These are phyloP conservation scores for Hemiprocne comata DNA, from an alignment of 2,113 vertebrate genomes.

Conservation along the genomic window DNA sequence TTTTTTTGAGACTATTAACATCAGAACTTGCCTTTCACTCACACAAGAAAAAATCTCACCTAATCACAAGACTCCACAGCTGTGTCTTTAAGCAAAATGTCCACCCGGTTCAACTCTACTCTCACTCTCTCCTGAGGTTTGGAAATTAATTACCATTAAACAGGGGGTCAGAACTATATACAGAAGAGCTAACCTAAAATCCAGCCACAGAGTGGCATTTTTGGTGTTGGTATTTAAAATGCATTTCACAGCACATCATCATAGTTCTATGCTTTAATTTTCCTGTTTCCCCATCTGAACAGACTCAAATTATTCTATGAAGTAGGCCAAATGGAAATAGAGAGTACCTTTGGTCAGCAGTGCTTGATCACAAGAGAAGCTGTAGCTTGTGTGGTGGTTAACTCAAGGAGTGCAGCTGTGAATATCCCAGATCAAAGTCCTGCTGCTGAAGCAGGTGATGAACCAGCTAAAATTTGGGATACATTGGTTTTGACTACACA, in stretches of 20 bases:
- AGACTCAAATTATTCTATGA: neutral
- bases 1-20: neutral
- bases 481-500: neutral
- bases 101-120: neutral
- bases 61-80: neutral
- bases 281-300: neutral
- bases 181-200: neutral
- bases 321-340: neutral
- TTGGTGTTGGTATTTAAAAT: neutral
- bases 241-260: neutral
- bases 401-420: neutral
- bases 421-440: neutral
- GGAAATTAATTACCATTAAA: neutral
- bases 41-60: neutral
- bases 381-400: neutral
- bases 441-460: neutral
- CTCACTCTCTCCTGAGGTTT: neutral
- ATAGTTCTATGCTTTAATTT: neutral
- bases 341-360: neutral
- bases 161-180: neutral
- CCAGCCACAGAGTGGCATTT: neutral
- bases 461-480: neutral
- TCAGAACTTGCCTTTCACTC: slow-evolving; percentile 14
- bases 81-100: neutral
- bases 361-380: neutral